Evolutionary conservation across 2,797 vertebrate genomes (phyloP).

Genomic region (Amphiprion clarkii): DNA sequence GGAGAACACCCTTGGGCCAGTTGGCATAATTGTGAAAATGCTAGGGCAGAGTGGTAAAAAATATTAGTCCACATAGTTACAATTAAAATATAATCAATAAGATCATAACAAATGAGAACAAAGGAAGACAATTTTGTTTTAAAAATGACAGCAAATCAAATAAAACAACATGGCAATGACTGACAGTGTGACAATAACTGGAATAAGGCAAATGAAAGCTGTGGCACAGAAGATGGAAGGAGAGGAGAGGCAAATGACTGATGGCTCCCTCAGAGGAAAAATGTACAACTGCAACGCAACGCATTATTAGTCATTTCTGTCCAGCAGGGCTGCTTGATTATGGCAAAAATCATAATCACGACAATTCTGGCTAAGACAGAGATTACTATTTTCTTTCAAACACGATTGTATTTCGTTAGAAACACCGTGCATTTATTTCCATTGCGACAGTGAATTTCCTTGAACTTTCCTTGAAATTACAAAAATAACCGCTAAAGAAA

Average conservation of each 20-base stretch:
- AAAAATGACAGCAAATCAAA: background rate
- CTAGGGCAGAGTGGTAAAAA: conserved; percentile 12
- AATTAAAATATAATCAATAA: background rate
- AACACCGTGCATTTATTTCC: no score
- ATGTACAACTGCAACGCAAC: conserved; percentile 6
- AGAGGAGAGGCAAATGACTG: conserved; percentile 14
- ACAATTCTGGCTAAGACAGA: no score
- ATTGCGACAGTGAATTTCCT: no score
- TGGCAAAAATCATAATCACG: no score
- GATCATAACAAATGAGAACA: conserved; percentile 1
- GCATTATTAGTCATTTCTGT: conserved; percentile 30
- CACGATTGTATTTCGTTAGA: no score
- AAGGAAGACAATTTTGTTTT: background rate
- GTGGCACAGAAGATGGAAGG: background rate
- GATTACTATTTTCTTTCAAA: no score
- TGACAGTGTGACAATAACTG: background rate
- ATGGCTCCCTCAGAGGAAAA: conserved; percentile 35
- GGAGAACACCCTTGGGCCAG: conserved; percentile 50
- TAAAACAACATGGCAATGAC: fast-evolving
- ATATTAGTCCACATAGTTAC: background rate
- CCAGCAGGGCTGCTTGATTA: background rate
- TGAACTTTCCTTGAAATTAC: no score
- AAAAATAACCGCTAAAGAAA: no score
- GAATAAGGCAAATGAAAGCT: background rate
- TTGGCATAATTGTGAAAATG: conserved; percentile 44